A percentile compares a stretch with the other conserved stretches of the same genome.
phyloP scores from a whole-genome alignment of 2,113 vertebrate genomes.

The Cricetomys ansorgei region DNA sequence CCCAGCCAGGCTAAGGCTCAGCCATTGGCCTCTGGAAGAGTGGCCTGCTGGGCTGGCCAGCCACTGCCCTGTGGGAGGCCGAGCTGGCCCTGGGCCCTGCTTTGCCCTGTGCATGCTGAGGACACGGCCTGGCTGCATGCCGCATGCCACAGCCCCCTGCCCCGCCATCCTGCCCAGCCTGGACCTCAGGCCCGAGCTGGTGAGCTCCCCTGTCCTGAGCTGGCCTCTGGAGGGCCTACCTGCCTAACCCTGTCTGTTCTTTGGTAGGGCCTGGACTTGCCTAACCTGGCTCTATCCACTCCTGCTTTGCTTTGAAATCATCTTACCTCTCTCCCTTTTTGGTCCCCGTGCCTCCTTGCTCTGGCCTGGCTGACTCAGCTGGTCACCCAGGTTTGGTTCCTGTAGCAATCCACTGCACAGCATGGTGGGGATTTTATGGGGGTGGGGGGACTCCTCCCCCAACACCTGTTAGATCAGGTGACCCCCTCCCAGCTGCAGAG shows the following conservation, averaged over 20 bases:
- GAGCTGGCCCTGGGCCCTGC: background rate
- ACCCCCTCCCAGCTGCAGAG: background rate
- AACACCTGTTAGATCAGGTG: background rate
- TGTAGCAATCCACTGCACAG: background rate
- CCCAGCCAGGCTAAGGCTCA: background rate
- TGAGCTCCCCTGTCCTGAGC: background rate
- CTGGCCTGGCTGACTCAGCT: slow-evolving; percentile 31
- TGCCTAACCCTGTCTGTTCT: background rate
- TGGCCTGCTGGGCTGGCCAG: background rate
- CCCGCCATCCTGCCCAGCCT: background rate
- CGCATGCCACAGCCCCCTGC: slow-evolving; percentile 55
- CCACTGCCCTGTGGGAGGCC: background rate
- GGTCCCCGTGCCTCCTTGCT: background rate
- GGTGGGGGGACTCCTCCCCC: background rate
- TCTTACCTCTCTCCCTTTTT: background rate
- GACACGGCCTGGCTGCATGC: slow-evolving; percentile 66
- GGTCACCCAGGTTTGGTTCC: slow-evolving; percentile 43
- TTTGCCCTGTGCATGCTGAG: slow-evolving; percentile 73
- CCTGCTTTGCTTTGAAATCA: slow-evolving; percentile 56
- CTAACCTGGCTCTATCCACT: background rate
- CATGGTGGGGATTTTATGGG: background rate
- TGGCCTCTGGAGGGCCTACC: background rate
- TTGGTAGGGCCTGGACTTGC: background rate
- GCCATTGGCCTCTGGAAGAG: background rate
- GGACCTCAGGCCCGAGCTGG: background rate